Evolutionary conservation across 64 coral and sea anemone genomes (phyloP).

Genomic region (Montipora capricornis): DNA sequence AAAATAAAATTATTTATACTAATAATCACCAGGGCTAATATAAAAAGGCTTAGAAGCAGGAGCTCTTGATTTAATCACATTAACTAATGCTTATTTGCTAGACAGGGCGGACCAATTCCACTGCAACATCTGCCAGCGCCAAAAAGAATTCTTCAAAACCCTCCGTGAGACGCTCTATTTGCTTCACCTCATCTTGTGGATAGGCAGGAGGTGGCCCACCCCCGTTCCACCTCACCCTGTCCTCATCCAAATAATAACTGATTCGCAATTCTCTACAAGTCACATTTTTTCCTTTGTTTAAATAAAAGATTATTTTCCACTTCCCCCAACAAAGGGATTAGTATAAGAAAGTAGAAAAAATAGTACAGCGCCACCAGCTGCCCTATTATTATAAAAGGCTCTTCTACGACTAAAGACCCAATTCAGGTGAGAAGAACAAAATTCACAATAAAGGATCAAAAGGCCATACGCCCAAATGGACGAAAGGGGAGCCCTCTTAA

Average conservation of each 20-base stretch:
- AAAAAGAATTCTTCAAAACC: too few species aligned
- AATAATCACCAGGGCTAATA: conserved; percentile 75
- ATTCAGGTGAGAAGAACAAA: conserved; percentile 73
- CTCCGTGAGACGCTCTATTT: too few species aligned
- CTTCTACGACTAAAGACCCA: conserved; percentile 69
- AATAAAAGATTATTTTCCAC: conserved; percentile 50
- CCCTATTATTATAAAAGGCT: conserved; percentile 70
- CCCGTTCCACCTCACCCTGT: too few species aligned
- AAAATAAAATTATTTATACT: conserved; percentile 77
- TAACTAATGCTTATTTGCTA: too few species aligned
- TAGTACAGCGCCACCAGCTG: conserved; percentile 69
- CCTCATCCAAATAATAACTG: too few species aligned
- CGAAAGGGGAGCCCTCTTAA: conserved; percentile 59
- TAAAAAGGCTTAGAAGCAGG: conserved; percentile 77
- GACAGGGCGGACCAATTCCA: too few species aligned
- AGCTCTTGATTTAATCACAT: background rate
- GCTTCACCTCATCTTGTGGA: too few species aligned
- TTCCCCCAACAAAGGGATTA: conserved; percentile 68
- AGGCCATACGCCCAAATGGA: conserved; percentile 55
- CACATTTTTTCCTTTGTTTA: too few species aligned
- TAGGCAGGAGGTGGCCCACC: too few species aligned
- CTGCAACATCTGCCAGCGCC: too few species aligned
- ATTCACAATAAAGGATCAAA: conserved; percentile 74
- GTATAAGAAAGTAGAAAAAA: conserved; percentile 73
- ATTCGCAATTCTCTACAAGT: too few species aligned